Conservation (phyloP, 2,113 vertebrate genomes). For the Megaptera novaeangliae region DNA sequence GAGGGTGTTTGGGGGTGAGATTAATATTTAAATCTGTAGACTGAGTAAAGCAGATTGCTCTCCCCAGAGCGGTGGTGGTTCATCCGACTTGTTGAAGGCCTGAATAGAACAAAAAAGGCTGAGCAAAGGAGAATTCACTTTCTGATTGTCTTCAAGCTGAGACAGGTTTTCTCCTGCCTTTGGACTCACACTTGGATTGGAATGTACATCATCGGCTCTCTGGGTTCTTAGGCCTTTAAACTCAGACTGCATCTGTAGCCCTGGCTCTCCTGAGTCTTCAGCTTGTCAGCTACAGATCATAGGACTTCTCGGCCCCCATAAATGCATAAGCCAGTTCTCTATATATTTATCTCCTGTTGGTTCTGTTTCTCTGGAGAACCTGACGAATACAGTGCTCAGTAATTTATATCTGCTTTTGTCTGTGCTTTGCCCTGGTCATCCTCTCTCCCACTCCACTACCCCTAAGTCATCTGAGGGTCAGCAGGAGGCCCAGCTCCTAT, state of each 20-base stretch:
- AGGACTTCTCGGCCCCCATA: neutral
- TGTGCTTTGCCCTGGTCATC: neutral
- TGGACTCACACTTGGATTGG: neutral
- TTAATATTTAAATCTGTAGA: neutral
- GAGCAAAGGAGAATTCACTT: neutral
- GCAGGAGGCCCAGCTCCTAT: neutral
- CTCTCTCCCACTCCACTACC: neutral
- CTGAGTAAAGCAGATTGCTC: neutral
- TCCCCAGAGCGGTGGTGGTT: neutral
- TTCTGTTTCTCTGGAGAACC: neutral
- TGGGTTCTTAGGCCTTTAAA: neutral
- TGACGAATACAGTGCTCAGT: neutral
- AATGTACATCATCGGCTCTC: neutral
- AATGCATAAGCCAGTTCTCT: neutral
- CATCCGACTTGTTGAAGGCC: neutral
- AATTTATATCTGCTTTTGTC: neutral
- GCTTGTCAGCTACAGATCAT: neutral
- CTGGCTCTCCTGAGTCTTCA: neutral
- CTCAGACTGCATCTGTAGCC: neutral
- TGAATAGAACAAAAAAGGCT: neutral
- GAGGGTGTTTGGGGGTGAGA: neutral
- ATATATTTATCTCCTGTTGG: neutral
- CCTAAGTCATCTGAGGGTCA: neutral
- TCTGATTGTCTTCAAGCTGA: neutral
- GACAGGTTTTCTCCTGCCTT: neutral